Evolutionary conservation across 2,797 vertebrate genomes (phyloP).

Genomic region (Lindbergichthys nudifrons): DNA sequence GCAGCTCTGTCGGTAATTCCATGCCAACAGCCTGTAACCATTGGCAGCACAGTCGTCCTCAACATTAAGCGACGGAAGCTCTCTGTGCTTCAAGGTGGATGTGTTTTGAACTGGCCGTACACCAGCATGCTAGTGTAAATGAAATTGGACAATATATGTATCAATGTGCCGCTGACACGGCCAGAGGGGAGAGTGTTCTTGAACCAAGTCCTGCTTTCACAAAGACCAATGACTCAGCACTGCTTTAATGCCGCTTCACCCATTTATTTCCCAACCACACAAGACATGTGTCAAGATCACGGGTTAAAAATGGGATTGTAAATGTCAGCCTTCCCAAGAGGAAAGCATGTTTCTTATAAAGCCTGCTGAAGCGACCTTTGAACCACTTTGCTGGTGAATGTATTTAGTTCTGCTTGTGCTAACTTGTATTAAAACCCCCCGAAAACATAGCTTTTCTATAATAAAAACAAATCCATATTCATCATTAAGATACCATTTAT

Average conservation of each 20-base stretch:
- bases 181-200: conserved; percentile 31
- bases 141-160: conserved; percentile 27
- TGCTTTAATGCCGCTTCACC: not conserved
- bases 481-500: not conserved
- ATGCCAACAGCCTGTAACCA: not conserved
- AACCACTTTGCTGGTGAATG: not conserved
- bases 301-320: conserved; percentile 12
- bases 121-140: not conserved
- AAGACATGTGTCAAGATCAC: conserved; percentile 14
- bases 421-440: not conserved
- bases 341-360: not conserved
- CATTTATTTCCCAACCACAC: conserved; percentile 21
- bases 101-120: not conserved
- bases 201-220: conserved; percentile 46
- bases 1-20: conserved; percentile 18
- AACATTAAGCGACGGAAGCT: conserved; percentile 1
- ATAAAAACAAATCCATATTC: not conserved
- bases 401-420: not conserved
- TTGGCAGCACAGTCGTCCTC: conserved; percentile 1
- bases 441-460: not conserved
- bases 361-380: conserved; percentile 14
- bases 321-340: conserved; percentile 19
- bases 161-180: conserved; percentile 35
- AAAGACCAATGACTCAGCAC: conserved; percentile 55
- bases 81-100: conserved; percentile 13